Percentiles rank a stretch among this genome's conserved stretches.
Evolutionary conservation across 2,797 vertebrate genomes (phyloP).

Genomic region (Cyclura pinguis): DNA sequence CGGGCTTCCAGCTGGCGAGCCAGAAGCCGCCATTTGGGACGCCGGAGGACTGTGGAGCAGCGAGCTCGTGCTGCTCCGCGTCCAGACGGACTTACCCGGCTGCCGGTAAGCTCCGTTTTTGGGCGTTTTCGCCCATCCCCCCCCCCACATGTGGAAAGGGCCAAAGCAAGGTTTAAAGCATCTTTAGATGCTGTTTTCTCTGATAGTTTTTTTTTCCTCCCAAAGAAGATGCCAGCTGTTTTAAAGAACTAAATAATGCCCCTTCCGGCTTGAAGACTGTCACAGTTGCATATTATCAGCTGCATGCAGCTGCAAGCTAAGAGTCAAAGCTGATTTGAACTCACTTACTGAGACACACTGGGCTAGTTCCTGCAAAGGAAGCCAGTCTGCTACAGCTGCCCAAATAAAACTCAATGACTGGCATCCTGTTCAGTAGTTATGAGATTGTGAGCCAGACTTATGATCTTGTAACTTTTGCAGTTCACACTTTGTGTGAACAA

Average conservation of each 20-base stretch:
- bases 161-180: background rate
- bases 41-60: no score
- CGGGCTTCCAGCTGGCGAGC: no score
- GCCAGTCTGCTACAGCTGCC: slow-evolving; percentile 21
- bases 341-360: slow-evolving; percentile 42
- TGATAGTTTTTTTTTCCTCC: slow-evolving; percentile 29
- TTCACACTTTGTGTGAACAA: no score
- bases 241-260: slow-evolving; percentile 45
- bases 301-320: slow-evolving; percentile 56
- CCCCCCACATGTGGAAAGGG: no score
- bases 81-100: no score
- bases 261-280: slow-evolving; percentile 47
- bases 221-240: slow-evolving; percentile 15
- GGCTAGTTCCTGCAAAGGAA: accelerated
- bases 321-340: slow-evolving; percentile 59
- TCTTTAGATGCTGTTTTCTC: slow-evolving; percentile 37
- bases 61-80: no score
- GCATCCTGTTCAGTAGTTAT: background rate
- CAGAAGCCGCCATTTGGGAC: no score
- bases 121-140: no score
- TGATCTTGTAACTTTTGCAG: no score
- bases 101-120: no score
- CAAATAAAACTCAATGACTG: slow-evolving; percentile 38
- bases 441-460: no score
- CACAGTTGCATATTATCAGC: slow-evolving; percentile 47